phyloP scores from a whole-genome alignment of 2,113 vertebrate species.

The Apteryx mantelli region DNA sequence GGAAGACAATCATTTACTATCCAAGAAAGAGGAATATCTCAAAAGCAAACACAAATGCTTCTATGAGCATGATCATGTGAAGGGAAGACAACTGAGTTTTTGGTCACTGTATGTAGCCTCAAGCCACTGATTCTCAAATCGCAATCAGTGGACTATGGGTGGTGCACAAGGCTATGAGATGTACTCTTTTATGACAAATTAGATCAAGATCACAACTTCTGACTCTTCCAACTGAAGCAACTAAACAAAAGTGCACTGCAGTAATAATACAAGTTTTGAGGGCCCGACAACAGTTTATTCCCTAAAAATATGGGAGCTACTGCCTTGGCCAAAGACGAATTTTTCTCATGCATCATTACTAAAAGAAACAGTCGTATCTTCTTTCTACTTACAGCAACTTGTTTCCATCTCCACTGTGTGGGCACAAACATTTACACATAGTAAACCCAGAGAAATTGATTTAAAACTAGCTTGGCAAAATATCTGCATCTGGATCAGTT shows the following conservation, averaged over 20 bases:
- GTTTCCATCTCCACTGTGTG: background rate
- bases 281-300: background rate
- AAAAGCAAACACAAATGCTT: background rate
- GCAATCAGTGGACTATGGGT: background rate
- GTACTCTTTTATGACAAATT: background rate
- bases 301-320: background rate
- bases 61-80: background rate
- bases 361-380: background rate
- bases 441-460: background rate
- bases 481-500: background rate
- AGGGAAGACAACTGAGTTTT: background rate
- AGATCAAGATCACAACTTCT: background rate
- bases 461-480: constrained; percentile 10
- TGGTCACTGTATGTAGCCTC: background rate
- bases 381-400: background rate
- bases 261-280: background rate
- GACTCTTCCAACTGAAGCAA: background rate
- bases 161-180: background rate
- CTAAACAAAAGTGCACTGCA: background rate
- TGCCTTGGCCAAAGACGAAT: background rate
- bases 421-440: constrained; percentile 14
- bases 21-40: background rate
- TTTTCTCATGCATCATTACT: background rate
- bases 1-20: background rate
- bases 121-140: background rate